Base-by-base conservation (phyloP, 2,797 vertebrate species). In the Ficedula albicollis region DNA sequence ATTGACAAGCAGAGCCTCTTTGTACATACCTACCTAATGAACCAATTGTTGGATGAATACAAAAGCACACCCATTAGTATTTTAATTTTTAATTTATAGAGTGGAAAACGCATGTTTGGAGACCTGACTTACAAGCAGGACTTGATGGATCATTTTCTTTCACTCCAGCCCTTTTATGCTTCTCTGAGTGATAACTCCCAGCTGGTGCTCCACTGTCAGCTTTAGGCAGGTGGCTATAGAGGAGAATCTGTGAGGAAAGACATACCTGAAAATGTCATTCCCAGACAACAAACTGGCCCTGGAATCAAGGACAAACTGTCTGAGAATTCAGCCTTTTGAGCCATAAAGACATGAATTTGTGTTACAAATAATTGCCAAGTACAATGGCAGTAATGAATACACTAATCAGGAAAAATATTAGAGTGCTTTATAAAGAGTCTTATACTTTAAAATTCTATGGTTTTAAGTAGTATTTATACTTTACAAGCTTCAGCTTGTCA, bases 11-110 rank as follows among this genome's bases (percentile, higher is more conserved):
- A 94, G 90, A 94, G 91, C 75, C 94, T 96, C 92, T 95, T 93
- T 97, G 94, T 96, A 93, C 94, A 82, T 94, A 96, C 80, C 95
- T 95, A 94, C 89, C 95, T 96, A 95, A 96, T 94, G 90, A 91
- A 90, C 68, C 93, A 30, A 84, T 84, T 95, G 96, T 81, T 64
- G 89, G 66, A 68, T 56, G 82, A 91, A 92, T 32, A 94, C 86
- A 93, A 95, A 97, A 95, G 89, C 95, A 90, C 30, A 55, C 83
- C 92, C 87, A 87, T 94, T 94, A 86, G 84, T 83, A 94, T 93
- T 97, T 89, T 82, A 92, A 92, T 96, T 95, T 94, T 96, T 85
- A 96, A 95, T 94, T 96, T 89, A 93, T 88, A 77, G 90, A 76
- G 89, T 62, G 78, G 75, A 95, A 96, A 95, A 95, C 36, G 87